Evolutionary conservation across 2,888 invertebrate genomes (phyloP), one percentile per base, ranked within the genome.

Genomic region (Plutella xylostella): DNA sequence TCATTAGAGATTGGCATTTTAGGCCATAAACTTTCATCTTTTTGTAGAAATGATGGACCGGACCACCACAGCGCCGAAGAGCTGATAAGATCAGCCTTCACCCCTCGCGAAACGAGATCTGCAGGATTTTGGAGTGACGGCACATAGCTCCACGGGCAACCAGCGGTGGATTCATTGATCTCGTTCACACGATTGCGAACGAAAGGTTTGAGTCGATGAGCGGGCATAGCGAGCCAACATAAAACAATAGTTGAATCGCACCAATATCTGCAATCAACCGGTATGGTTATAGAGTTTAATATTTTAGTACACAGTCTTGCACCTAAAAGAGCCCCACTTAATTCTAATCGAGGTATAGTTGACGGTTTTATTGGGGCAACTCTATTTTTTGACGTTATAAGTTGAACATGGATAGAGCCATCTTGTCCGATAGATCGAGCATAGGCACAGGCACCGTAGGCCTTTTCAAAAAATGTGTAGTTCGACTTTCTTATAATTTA

Each of bases 361-460:
- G 15, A 14, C 7, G 33, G 33, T 14, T 33, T 33, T 7, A 33
- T 33, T 7, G 33, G 33, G 3, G 33, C 33, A 7, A 33, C n/a
- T 35, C 34, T 12, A 12, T 21, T 37, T 45, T 45, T n/a, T 42
- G 14, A 19, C 20, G 20, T 5, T 40, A 25, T 11, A 46, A 38
- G 7, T 22, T 7, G 14, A 40, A 21, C 7, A 11, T 14, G 17
- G 11, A 25, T 34, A 12, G 15, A 18, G n/a, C 28, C 28, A 19
- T 45, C 19, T 3, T 7, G 17, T 17, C 12, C 12, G 6, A 15
- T 21, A 2, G 33, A 38, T 15, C 43, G 20, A 12, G 37, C 33
- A 37, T 50, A 46, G 4, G 42, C 22, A n/a, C 47, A 48, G 5
- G 48, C 45, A 6, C 51, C 51, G 25, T 51, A 48, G 7, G 49